Base-by-base conservation (phyloP, 2,797 vertebrate species). In the Danio tinwini region DNA sequence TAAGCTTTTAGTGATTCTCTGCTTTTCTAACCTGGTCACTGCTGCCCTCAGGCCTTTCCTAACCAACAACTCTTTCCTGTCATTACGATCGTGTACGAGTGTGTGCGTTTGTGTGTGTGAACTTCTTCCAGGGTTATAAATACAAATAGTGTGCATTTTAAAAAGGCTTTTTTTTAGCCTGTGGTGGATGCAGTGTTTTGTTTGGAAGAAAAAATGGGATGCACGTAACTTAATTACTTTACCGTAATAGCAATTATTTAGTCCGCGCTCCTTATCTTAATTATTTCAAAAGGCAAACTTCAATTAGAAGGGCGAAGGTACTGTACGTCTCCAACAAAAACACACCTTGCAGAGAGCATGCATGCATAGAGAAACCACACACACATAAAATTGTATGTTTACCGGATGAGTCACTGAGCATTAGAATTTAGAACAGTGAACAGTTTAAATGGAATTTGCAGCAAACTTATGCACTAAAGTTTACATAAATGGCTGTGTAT, bases 241-340 rank as follows among this genome's bases (percentile, higher is more conserved):
- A 85, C 85, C 89, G 91, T 91, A 91, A 93, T 93, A 91, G 87
- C 91, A 93, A 92, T 93, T 93, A 94, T 93, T 93, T 91, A 89
- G 91, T 91, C 89, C 84, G 88, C 88, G 88, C 86, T 72, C 84
- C 92, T 93, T 93, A 94, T 93, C 93, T 93, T 92, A 93, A 92
- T 92, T 92, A 92, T 91, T 93, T 93, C 91, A 93, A 93, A 92
- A 92, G 91, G 92, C 90, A 88, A 93, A 94, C 91, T 93, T 93
- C 91, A 93, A 92, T 93, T 92, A 92, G 90, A 90, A 90, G 71
- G 86, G 88, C 85, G 87, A 93, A 91, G 89, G 90, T 88, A 88
- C 89, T 29, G 29, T 29, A 29, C 29, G 58, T 69, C 78, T 82
- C 74, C 47, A 82, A 76, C 75, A 68, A 81, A 63, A 47, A 76